Conservation (phyloP, 2,888 invertebrate genomes). For the Mesochorus sp. region DNA sequence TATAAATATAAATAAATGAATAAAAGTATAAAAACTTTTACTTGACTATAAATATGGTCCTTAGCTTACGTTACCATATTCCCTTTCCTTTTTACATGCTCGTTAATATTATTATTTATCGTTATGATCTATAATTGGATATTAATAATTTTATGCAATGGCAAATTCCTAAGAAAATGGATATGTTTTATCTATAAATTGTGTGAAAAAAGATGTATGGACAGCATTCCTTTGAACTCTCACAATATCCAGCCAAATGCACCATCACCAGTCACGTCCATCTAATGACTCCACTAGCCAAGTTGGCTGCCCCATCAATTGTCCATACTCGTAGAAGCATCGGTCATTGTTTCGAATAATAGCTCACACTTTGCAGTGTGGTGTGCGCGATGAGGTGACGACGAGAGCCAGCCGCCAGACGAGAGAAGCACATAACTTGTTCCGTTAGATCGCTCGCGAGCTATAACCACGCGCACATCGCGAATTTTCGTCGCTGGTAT, state of each 20-base stretch:
- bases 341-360: constrained; percentile 56
- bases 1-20: too few species aligned
- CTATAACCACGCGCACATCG: constrained; percentile 55
- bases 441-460: constrained; percentile 58
- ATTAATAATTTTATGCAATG: too few species aligned
- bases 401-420: constrained; percentile 27
- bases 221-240: too few species aligned
- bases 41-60: too few species aligned
- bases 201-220: too few species aligned
- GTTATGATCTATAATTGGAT: too few species aligned
- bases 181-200: too few species aligned
- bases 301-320: constrained; percentile 17
- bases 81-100: too few species aligned
- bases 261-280: constrained; percentile 27
- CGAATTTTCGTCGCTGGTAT: constrained; percentile 16
- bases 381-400: constrained; percentile 9
- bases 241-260: constrained; percentile 19
- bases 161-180: too few species aligned
- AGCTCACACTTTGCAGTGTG: constrained; percentile 52
- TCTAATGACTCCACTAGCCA: constrained; percentile 15
- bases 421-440: constrained; percentile 22
- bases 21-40: too few species aligned
- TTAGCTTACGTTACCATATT: too few species aligned
- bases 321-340: constrained; percentile 30
- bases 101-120: too few species aligned